phyloP scores from a whole-genome alignment of 2,113 vertebrate genomes.

The Centropus unirufus region DNA sequence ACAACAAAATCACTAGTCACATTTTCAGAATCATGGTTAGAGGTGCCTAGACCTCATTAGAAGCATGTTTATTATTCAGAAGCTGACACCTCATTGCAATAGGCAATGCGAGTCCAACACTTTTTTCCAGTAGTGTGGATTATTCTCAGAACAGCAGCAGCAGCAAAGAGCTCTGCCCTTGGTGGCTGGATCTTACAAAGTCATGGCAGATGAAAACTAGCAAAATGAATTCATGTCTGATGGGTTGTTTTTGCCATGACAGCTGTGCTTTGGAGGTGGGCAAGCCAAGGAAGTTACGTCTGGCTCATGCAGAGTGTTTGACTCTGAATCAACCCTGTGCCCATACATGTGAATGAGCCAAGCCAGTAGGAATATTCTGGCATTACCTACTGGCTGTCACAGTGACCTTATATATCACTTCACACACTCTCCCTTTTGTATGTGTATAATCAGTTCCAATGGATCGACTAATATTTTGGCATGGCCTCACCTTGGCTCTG shows the following conservation, averaged over 20 bases:
- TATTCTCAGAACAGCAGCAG: slow-evolving; percentile 34
- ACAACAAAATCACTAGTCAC: slow-evolving; percentile 1
- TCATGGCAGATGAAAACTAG: slow-evolving; percentile 66
- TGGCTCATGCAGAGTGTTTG: slow-evolving; percentile 52
- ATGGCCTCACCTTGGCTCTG: slow-evolving; percentile 24
- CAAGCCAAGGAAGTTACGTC: slow-evolving; percentile 60
- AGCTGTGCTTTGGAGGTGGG: slow-evolving; percentile 63
- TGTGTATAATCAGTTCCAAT: slow-evolving; percentile 64
- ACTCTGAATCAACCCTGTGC: slow-evolving; percentile 11
- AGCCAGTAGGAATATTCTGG: slow-evolving; percentile 53
- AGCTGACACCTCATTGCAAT: not conserved
- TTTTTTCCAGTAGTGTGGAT: not conserved
- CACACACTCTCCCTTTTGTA: slow-evolving; percentile 45
- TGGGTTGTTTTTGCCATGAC: slow-evolving; percentile 45
- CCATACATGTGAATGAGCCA: slow-evolving; percentile 39
- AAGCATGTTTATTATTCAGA: slow-evolving; percentile 21
- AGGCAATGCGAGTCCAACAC: not conserved
- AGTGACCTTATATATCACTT: slow-evolving; percentile 70
- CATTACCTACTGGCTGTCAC: slow-evolving; percentile 60
- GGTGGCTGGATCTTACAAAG: slow-evolving; percentile 63
- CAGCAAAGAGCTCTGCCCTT: slow-evolving; percentile 60
- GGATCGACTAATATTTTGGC: slow-evolving; percentile 65
- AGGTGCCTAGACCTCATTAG: slow-evolving; percentile 20
- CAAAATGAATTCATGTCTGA: slow-evolving; percentile 63
- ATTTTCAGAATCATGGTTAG: slow-evolving; percentile 14